Evolutionary conservation across 1,140 invertebrate genomes (phyloP).

Genomic region (Drosophila elegans): DNA sequence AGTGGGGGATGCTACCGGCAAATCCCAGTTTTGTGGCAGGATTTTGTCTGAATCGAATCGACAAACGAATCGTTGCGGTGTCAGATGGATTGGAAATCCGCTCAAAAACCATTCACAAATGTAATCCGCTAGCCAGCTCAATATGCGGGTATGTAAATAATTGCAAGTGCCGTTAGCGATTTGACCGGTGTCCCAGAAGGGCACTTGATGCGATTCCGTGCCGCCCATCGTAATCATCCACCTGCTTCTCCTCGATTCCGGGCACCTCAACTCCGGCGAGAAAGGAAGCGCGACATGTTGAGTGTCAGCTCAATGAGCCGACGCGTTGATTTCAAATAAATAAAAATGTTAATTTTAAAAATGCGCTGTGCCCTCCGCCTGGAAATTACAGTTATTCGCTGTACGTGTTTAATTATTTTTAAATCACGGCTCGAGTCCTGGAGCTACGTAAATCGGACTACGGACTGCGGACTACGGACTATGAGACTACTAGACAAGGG

Average conservation of each 20-base stretch:
- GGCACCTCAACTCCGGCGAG: background rate
- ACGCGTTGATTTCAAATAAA: slow-evolving; percentile 75
- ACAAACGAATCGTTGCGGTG: slow-evolving; percentile 86
- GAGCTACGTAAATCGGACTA: background rate
- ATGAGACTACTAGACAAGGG: background rate
- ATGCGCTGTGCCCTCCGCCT: slow-evolving; percentile 35
- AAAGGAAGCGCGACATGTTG: slow-evolving; percentile 34
- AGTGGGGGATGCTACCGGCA: slow-evolving; percentile 88
- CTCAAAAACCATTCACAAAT: slow-evolving; percentile 89
- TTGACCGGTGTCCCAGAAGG: slow-evolving; percentile 88
- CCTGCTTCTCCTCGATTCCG: slow-evolving; percentile 8
- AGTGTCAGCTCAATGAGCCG: slow-evolving; percentile 70
- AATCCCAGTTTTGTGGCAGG: slow-evolving; percentile 89
- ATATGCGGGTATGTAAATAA: slow-evolving; percentile 51
- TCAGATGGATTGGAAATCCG: slow-evolving; percentile 87
- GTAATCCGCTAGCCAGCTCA: slow-evolving; percentile 87
- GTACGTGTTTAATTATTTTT: slow-evolving; percentile 84
- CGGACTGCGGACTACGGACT: background rate
- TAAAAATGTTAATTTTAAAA: slow-evolving; percentile 83
- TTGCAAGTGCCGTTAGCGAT: slow-evolving; percentile 52
- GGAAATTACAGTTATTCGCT: slow-evolving; percentile 81
- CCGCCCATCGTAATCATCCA: slow-evolving; percentile 90
- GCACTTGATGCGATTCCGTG: slow-evolving; percentile 92
- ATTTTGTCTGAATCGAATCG: slow-evolving; percentile 88
- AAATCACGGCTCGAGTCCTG: slow-evolving; percentile 62